Evolutionary conservation across 2,113 vertebrate species (phyloP), one percentile per base, ranked within the genome.

Genomic region (Takifugu bimaculatus): DNA sequence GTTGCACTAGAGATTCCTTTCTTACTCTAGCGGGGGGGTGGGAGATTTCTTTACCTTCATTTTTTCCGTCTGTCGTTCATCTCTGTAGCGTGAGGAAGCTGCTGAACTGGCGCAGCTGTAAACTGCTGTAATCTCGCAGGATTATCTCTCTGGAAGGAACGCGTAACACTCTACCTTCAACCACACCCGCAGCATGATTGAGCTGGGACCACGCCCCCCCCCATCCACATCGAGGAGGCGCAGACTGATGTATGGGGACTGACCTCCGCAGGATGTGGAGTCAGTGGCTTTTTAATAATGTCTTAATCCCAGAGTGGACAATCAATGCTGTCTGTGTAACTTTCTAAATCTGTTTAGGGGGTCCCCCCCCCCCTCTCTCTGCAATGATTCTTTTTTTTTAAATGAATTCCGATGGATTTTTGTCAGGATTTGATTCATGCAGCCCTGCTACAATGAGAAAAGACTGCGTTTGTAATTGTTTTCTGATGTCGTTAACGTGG

Each of bases 371-470:
- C 71, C 54, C 35, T 25, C 54, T 39, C 32, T 56, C 20, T 29
- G 13, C 72, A 65, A 72, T 86, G 81, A 80, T 79, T 80, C 29
- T 50, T 20, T 39, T 39, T 75, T 79, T 89, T 87, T 87, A 90
- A 89, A 86, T 74, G 60, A 81, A 88, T 89, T 80, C 68, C 78
- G 65, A 89, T 86, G 80, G 87, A 90, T 90, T 75, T 39, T 53
- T 85, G 87, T 89, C 83, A 70, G 13, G 59, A 66, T 80, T 79
- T 90, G 90, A 91, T 91, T 89, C 83, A 85, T 91, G 88, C 88
- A 85, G 75, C 79, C 81, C 65, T 75, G 74, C 82, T 79, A 82
- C 73, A 84, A 85, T 80, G 79, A 90, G 80, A 81, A 88, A 83
- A 80, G 71, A 86, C 79, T 87, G 73, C 75, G 74, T 85, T 78